Base-by-base conservation (phyloP, 2,797 vertebrate genomes). In the Gymnothorax javanicus region DNA sequence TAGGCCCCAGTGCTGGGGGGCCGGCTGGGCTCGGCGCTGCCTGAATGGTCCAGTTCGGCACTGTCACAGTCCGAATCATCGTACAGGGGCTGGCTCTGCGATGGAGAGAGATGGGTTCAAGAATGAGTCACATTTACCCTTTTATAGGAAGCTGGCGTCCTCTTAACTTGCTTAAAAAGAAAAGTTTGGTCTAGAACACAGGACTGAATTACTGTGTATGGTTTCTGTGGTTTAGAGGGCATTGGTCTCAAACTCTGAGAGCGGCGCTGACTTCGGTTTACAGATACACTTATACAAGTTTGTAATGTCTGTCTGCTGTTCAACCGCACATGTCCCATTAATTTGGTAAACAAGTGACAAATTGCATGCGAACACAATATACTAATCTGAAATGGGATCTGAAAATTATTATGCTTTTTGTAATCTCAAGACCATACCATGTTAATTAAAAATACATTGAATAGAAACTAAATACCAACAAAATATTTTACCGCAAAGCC, bases 61-160 rank as follows among this genome's bases (percentile, higher is more conserved):
- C 97, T 97, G 95, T 98, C 97, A 82, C 97, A 97, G 95, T 98
- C 97, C 0, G 97, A 98, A 93, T 98, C 97, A 86, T 98, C 97
- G 8, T 94, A 96, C 87, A 94, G 90, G 7, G 91, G 91, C 93
- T 95, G 91, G 50, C 87, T 86, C 23, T 89, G 88, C 89, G 89
- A 85, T 83, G 57, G 81, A 86, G 25, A 83, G n/a, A n/a, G 58
- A 8, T 3, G 7, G 25, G 57, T 12, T 87, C 54, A n/a, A 77
- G n/a, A 82, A 7, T 64, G 43, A 17, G 33, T 23, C 25, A 54
- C 0, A 20, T 50, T 75, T 4, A 50, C 73, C 33, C 13, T 43
- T 2, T 43, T 7, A 50, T 43, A 75, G 15, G 33, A 54, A 83
- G 9, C 23, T 59, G 8, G 59, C 13, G 50, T n/a, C 50, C 50